phyloP scores from a whole-genome alignment of 1,140 invertebrate species.

The Araneus ventricosus region DNA sequence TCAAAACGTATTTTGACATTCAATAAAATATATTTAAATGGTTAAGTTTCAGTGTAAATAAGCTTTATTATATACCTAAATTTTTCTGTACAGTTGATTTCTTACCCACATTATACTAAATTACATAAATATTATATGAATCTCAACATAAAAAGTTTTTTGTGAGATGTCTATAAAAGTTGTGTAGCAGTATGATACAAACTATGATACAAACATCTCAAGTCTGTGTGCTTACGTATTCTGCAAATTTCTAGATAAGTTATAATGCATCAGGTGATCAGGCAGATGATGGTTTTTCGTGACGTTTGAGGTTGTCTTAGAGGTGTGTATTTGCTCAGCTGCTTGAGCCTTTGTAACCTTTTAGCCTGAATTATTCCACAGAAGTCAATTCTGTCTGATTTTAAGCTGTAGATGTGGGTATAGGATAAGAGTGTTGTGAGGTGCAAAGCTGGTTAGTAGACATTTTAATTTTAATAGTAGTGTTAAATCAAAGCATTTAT shows the following conservation, averaged over 20 bases:
- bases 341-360: background rate
- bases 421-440: background rate
- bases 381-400: background rate
- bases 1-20: too few relatives aligned
- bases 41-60: too few relatives aligned
- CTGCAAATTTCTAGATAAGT: background rate
- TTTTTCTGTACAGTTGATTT: too few relatives aligned
- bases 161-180: too few relatives aligned
- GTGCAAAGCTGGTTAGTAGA: background rate
- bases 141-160: too few relatives aligned
- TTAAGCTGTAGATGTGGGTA: background rate
- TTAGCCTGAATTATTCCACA: background rate
- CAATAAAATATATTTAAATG: too few relatives aligned
- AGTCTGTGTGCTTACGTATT: background rate
- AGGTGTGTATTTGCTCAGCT: conserved; percentile 21
- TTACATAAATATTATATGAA: too few relatives aligned
- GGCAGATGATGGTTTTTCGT: background rate
- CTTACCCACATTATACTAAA: too few relatives aligned
- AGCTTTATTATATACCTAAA: too few relatives aligned
- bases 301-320: background rate
- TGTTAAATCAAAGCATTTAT: background rate
- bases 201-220: too few relatives aligned
- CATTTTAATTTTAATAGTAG: background rate
- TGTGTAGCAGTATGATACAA: too few relatives aligned
- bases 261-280: background rate